Base-by-base conservation (phyloP, 1,140 invertebrate genomes). In the Ylistrum balloti region DNA sequence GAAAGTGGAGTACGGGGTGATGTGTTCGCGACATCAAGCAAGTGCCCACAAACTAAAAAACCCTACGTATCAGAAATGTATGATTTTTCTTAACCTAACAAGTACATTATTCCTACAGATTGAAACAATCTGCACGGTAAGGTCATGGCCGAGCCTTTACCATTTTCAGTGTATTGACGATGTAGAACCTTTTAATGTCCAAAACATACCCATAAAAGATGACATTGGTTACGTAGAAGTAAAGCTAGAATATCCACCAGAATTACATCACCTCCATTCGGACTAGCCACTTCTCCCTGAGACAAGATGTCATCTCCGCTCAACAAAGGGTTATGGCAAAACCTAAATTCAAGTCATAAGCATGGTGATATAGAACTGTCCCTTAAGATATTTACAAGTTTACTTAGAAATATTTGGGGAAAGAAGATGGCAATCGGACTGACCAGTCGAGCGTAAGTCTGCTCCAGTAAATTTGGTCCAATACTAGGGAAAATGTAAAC, bases 261-360 rank as follows among this genome's bases (percentile, higher is more conserved):
- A 92, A n/a, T 33, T 92, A n/a, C 90, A 92, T 48, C 34, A 91
- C n/a, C 28, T 28, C 22, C 89, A 90, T 38, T 89, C 85, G 20
- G 86, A 86, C 28, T 91, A 86, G 15, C 87, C 74, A 32, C 35
- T 91, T 22, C 88, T 86, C 15, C 41, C 90, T 22, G 88, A 91
- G 34, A 85, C 22, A 33, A 88, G 0, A 56, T 48, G 88, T 45
- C 56, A 33, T 88, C 91, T 20, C 48, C 85, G 11, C 45, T 90
- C 41, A 90, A 88, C 33, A 86, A 88, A 56, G 48, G 88, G 9
- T 86, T 91, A 17, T 91, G 38, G 91, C 85, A 89, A 89, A 92
- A 89, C n/a, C 28, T 92, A 20, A 33, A 92, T 45, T 28, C 45
- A 5, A 86, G 32, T 45, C 20, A 10, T 34, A 89, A 20, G 28